Evolutionary conservation across 2,113 vertebrate species (phyloP).

Genomic region (Dicaeum eximium): DNA sequence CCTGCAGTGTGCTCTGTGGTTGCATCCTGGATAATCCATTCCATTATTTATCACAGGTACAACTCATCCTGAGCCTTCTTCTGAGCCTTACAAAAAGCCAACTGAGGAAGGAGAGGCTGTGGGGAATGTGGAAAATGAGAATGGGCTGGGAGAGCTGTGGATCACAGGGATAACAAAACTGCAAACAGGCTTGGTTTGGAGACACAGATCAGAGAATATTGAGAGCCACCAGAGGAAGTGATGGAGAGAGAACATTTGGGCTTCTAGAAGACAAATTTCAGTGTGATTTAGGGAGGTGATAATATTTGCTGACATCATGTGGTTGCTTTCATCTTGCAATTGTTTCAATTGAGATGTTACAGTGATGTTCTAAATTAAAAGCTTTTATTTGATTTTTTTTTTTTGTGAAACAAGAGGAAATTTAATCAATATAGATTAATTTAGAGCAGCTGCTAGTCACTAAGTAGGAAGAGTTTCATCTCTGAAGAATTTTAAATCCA

Average conservation of each 20-base stretch:
- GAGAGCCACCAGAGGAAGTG: neutral
- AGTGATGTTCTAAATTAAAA: slow-evolving; percentile 43
- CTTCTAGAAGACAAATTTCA: neutral
- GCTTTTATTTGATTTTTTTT: neutral
- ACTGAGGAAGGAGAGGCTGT: neutral
- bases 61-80: neutral
- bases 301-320: slow-evolving; percentile 35
- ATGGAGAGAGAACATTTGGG: neutral
- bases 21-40: neutral
- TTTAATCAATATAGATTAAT: slow-evolving; percentile 59
- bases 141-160: neutral
- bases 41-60: neutral
- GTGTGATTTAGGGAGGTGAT: neutral
- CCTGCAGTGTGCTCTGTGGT: neutral
- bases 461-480: slow-evolving; percentile 31
- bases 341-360: slow-evolving; percentile 37
- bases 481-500: slow-evolving; percentile 40
- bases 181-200: neutral
- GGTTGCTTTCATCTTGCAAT: neutral
- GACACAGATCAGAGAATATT: neutral
- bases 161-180: neutral
- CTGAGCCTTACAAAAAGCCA: neutral
- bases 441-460: slow-evolving; percentile 37
- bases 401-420: slow-evolving; percentile 1
- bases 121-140: neutral